Evolutionary conservation across 2,888 invertebrate genomes (phyloP).

Genomic region (Coenonympha arcania): DNA sequence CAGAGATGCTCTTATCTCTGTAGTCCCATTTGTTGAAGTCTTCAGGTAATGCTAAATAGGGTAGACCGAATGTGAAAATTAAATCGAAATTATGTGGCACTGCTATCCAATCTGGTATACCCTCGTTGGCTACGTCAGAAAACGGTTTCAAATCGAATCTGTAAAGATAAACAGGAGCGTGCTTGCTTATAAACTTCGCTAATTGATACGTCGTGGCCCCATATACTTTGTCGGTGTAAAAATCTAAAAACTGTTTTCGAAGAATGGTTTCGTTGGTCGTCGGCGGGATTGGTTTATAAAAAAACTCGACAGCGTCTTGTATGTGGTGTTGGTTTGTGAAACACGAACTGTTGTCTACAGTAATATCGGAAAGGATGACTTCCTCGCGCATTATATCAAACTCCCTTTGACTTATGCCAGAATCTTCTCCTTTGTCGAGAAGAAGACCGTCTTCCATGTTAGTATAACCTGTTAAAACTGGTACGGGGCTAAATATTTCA

Average conservation of each 20-base stretch:
- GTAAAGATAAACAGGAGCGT: constrained; percentile 79
- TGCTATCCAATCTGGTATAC: constrained; percentile 83
- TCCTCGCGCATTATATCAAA: constrained; percentile 78
- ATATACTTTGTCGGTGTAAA: constrained; percentile 83
- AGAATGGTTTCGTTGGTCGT: constrained; percentile 75
- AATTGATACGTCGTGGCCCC: constrained; percentile 80
- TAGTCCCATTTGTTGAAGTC: constrained; percentile 81
- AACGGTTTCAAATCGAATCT: constrained; percentile 83
- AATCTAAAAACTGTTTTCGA: constrained; percentile 79
- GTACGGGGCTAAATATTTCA: constrained; percentile 78
- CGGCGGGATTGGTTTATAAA: constrained; percentile 80
- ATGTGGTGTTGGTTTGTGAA: constrained; percentile 78
- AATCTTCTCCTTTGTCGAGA: constrained; percentile 73
- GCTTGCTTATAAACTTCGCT: constrained; percentile 77
- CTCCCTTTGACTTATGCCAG: constrained; percentile 74
- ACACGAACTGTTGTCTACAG: constrained; percentile 71
- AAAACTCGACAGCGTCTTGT: constrained; percentile 83
- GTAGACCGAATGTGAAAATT: constrained; percentile 87
- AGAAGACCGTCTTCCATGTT: constrained; percentile 86
- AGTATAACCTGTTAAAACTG: constrained; percentile 83
- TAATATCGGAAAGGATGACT: constrained; percentile 76
- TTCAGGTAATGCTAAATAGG: constrained; percentile 77
- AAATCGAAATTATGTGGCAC: constrained; percentile 88
- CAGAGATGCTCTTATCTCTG: constrained; percentile 84
- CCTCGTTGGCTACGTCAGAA: constrained; percentile 76